Percentiles rank a stretch among this genome's conserved stretches.
phyloP scores from a whole-genome alignment of 2,797 vertebrate species.

The Hoplostethus atlanticus region DNA sequence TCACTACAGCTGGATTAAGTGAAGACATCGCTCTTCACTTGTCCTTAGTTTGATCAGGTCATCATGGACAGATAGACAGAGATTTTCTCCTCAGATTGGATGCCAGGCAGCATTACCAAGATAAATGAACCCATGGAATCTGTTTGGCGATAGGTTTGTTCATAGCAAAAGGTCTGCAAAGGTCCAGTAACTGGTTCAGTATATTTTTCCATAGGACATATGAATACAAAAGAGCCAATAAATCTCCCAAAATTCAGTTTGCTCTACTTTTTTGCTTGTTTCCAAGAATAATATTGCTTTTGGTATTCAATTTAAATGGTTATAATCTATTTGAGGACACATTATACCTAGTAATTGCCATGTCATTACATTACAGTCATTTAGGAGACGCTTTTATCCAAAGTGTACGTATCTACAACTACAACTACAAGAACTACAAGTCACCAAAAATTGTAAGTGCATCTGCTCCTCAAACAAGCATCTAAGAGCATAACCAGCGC shows the following conservation, averaged over 20 bases:
- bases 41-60: slow-evolving; percentile 20
- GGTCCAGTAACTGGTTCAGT: slow-evolving; percentile 22
- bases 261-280: neutral
- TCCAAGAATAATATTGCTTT: neutral
- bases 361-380: neutral
- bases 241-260: neutral
- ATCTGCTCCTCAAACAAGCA: too few species aligned
- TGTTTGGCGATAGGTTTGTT: slow-evolving; percentile 31
- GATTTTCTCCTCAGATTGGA: neutral
- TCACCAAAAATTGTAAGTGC: too few species aligned
- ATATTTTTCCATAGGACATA: slow-evolving; percentile 20
- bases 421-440: too few species aligned
- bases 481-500: too few species aligned
- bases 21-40: neutral
- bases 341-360: neutral
- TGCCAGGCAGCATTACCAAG: neutral
- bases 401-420: too few species aligned
- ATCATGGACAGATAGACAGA: slow-evolving; percentile 17
- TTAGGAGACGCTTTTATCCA: too few species aligned
- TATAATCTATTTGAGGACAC: neutral
- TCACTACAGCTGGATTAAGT: slow-evolving; percentile 1
- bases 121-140: neutral
- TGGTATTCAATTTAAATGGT: slow-evolving; percentile 14
- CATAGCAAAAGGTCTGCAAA: slow-evolving; percentile 25
- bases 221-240: slow-evolving; percentile 16